Conservation (phyloP, 2,888 invertebrate genomes). For the Diarsia rubi region DNA sequence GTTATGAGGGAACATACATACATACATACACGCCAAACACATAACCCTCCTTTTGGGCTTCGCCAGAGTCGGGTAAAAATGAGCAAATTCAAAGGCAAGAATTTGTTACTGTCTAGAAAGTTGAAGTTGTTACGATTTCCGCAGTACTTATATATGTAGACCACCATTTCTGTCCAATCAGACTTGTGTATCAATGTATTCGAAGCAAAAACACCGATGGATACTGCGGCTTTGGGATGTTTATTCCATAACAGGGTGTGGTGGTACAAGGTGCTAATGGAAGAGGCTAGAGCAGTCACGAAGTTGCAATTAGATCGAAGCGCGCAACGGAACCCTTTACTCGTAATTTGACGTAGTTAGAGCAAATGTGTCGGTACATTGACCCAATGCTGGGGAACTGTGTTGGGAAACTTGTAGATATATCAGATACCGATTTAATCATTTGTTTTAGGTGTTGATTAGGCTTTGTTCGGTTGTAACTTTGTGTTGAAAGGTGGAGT, state of each 20-base stretch:
- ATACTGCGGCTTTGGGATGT: conserved; percentile 12
- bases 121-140: too few relatives aligned
- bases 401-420: conserved; percentile 57
- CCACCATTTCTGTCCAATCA: too few relatives aligned
- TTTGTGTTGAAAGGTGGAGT: neutral
- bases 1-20: too few relatives aligned
- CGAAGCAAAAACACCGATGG: conserved; percentile 62
- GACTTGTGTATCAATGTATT: neutral
- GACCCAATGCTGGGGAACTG: conserved; percentile 70
- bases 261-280: conserved; percentile 81
- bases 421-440: conserved; percentile 47
- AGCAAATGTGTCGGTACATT: conserved; percentile 79
- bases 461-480: neutral
- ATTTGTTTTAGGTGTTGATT: conserved; percentile 36
- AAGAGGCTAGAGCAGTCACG: conserved; percentile 84
- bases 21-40: too few relatives aligned
- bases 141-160: too few relatives aligned
- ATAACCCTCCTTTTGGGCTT: too few relatives aligned
- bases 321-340: conserved; percentile 84
- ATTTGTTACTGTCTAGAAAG: too few relatives aligned
- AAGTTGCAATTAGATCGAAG: conserved; percentile 86
- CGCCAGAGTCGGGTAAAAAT: too few relatives aligned
- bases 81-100: too few relatives aligned
- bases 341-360: conserved; percentile 87
- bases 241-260: conserved; percentile 51